Percentiles rank a stretch among this genome's conserved stretches.
These are phyloP conservation scores for Aegithalos caudatus DNA, from an alignment of 2,113 vertebrate genomes.

Conservation along the genomic window DNA sequence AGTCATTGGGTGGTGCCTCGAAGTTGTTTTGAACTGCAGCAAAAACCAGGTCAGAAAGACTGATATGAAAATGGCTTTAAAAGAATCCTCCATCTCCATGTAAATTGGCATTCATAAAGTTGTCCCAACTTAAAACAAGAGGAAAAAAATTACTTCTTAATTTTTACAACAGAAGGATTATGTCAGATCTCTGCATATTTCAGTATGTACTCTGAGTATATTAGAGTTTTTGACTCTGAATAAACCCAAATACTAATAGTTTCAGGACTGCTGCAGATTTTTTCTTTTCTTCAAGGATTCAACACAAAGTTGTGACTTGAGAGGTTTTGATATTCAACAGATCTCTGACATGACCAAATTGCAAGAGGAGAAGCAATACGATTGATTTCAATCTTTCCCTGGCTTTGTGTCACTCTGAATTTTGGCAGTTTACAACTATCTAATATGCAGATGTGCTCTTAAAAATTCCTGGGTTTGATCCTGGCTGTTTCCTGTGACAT, in stretches of 20 bases:
- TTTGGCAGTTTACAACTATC: not conserved
- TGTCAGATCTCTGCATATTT: not conserved
- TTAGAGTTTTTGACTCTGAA: not conserved
- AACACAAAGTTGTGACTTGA: not conserved
- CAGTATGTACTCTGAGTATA: not conserved
- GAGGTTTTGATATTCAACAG: not conserved
- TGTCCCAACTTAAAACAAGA: not conserved
- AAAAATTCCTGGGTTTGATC: slow-evolving; percentile 49
- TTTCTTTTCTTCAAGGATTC: not conserved
- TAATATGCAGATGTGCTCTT: slow-evolving; percentile 37
- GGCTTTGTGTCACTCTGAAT: not conserved
- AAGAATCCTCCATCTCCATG: not conserved
- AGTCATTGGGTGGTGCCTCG: not conserved
- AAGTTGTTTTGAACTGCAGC: not conserved
- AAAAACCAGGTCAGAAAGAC: not conserved
- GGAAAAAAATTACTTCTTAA: not conserved
- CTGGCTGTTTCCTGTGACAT: not conserved
- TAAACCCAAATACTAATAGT: not conserved
- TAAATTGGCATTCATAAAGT: not conserved
- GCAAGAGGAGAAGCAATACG: not conserved
- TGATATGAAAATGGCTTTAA: not conserved
- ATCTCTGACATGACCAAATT: not conserved
- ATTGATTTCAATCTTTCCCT: not conserved
- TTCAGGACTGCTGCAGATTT: not conserved
- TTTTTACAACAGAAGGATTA: not conserved